Base-by-base conservation (phyloP, 2,888 invertebrate genomes). In the Lottia gigantea region DNA sequence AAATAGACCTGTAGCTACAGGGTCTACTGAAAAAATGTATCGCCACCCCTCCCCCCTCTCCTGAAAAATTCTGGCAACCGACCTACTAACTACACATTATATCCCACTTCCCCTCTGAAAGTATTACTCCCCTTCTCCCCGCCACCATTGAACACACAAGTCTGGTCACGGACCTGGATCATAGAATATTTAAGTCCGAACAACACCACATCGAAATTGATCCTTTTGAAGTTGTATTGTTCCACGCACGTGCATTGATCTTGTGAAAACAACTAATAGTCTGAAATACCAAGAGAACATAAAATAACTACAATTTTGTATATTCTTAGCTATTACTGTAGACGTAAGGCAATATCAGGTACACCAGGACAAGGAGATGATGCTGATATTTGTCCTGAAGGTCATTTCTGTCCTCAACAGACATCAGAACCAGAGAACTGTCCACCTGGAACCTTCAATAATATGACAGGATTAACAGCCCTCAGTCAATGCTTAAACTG, bases 301-400 rank as follows among this genome's bases (percentile, higher is more conserved):
- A 23, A 12, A 0, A 55, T 23, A 12, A 55, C 14, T 4, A 31
- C 19, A 2, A 46, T 31, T n/a, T 19, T 31, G 23, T 47, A 23
- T 25, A 46, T 26, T 73, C 75, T 11, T 75, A 87, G 87, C 64
- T 87, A 78, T 71, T 87, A 80, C 81, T 87, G 87, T 74, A 79
- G 84, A 23, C 81, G 80, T 70, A 80, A 79, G 23, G 86, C 87
- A 1, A 71, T 76, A 40, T 80, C 83, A 7, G 85, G 82, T n/a
- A 85, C 86, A 11, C 87, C 87, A 6, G 78, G 64, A 64, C 84
- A 86, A 71, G 84, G 80, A 45, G 25, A 64, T 31, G 79, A 86
- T 75, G 87, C 86, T 1, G 80, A 84, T 64, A 78, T 82, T 70
- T 87, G 87, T 79, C 87, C 87, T 25, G 78, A 76, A 0, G 87